A percentile compares a stretch with the other conserved stretches of the same genome.
Conservation (phyloP, 2,888 invertebrate species). For the Ennomos fuscantarius region DNA sequence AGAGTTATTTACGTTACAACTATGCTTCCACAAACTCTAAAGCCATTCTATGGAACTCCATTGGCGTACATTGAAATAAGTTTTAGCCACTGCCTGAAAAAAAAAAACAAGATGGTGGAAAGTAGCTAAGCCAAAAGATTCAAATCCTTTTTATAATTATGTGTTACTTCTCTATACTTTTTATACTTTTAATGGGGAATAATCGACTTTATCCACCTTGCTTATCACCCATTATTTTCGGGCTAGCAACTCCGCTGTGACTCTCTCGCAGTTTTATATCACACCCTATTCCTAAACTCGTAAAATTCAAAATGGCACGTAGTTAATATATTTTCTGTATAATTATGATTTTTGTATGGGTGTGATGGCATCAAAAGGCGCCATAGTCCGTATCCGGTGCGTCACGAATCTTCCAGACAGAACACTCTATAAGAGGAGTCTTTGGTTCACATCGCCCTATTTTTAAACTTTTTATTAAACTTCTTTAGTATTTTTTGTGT, state of each 20-base stretch:
- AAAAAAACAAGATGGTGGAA: too few species aligned
- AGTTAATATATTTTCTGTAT: conserved; percentile 7
- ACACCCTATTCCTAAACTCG: conserved; percentile 14
- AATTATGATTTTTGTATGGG: conserved; percentile 33
- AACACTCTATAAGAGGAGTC: conserved; percentile 20
- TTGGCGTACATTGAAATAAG: too few species aligned
- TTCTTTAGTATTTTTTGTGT: too few species aligned
- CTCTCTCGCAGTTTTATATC: conserved; percentile 2
- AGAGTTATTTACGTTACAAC: too few species aligned
- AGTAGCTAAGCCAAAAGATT: too few species aligned
- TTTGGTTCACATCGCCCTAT: too few species aligned
- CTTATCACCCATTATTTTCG: conserved; percentile 32
- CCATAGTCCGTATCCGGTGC: conserved; percentile 32
- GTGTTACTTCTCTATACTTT: conserved; percentile 12
- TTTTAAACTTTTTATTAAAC: too few species aligned
- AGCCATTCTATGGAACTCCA: too few species aligned
- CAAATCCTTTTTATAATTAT: too few species aligned
- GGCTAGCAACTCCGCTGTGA: conserved; percentile 22
- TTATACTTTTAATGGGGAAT: conserved; percentile 9
- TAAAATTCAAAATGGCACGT: conserved; percentile 22
- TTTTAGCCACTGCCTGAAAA: too few species aligned
- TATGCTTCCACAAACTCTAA: too few species aligned
- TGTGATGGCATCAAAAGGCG: conserved; percentile 28
- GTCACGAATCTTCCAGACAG: conserved; percentile 10
- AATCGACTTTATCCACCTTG: conserved; percentile 25